Evolutionary conservation across 2,113 vertebrate species (phyloP), one percentile per base, ranked within the genome.

Genomic region (Mugil cephalus): DNA sequence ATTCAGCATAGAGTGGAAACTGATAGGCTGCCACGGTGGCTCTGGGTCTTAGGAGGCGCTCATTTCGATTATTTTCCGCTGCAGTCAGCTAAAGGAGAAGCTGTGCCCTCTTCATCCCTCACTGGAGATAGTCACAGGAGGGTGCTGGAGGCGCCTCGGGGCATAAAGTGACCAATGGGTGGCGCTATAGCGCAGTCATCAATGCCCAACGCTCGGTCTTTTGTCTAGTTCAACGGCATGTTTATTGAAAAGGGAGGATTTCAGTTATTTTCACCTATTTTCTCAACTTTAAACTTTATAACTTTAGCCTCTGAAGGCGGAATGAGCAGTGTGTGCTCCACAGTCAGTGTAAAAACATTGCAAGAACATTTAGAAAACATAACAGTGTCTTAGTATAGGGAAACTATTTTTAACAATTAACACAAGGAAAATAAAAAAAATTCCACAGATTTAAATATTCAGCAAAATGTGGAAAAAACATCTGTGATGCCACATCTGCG

Each of bases 41-140:
- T 79, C 45, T 61, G 19, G 36, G 82, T 80, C 59, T 39, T 34
- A 66, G 52, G 77, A 72, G 36, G 46, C 21, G n/a, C 50, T 85
- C 55, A 74, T 69, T 87, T 81, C 35, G 54, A 17, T 46, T 52
- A 60, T 74, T 90, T 93, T 91, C 89, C 89, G 80, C 80, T 58
- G 72, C 72, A 62, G 79, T 84, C 79, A 86, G 81, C 83, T 82
- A 53, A 89, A 71, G 13, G 15, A 52, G 61, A 59, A 58, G 56
- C 73, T 39, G 79, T 79, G 72, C 60, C 76, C 74, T 73, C 75
- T 86, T 34, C 62, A 24, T 71, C 80, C 55, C 30, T 56, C 11
- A 0, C 50, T 8, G 34, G 58, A 55, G 10, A 13, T 61, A 69
- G 48, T 68, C 77, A 56, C 42, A 46, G 4, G 39, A 17, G 19